A percentile compares a stretch with the other conserved stretches of the same genome.
Evolutionary conservation across 2,888 invertebrate species (phyloP).

Genomic region (Volucella zonaria): DNA sequence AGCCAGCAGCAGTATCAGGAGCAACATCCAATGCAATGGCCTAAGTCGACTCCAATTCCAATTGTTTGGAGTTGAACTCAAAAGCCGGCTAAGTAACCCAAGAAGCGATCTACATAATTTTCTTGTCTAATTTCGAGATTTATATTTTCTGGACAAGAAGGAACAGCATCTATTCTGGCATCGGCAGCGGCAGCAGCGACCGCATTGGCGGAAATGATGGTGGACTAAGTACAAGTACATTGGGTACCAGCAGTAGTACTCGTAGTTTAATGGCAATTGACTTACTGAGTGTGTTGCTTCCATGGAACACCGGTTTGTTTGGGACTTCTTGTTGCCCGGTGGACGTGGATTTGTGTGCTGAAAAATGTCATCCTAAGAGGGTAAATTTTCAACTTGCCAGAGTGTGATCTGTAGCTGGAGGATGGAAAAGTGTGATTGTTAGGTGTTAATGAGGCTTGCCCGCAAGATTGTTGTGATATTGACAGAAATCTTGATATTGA

Average conservation of each 20-base stretch:
- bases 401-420: conserved; percentile 45
- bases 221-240: not conserved
- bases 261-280: conserved; percentile 65
- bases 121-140: conserved; percentile 74
- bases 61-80: conserved; percentile 37
- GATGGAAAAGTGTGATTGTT: conserved; percentile 46
- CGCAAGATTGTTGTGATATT: conserved; percentile 31
- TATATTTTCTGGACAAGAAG: conserved; percentile 43
- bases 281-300: conserved; percentile 58
- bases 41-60: conserved; percentile 26
- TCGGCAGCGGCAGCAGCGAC: conserved; percentile 21
- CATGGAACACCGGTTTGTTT: conserved; percentile 54
- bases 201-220: conserved; percentile 5
- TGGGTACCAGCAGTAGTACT: conserved; percentile 27
- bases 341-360: conserved; percentile 36
- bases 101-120: conserved; percentile 72
- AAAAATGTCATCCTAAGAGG: conserved; percentile 25
- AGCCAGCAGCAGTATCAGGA: conserved; percentile 25
- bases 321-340: conserved; percentile 33
- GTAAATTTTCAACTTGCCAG: conserved; percentile 53
- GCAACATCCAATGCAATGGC: conserved; percentile 28
- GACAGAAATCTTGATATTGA: not conserved
- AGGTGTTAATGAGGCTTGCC: conserved; percentile 59
- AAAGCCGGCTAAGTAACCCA: conserved; percentile 55
- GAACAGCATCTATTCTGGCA: conserved; percentile 2